Evolutionary conservation across 1,140 invertebrate genomes (phyloP), one percentile per base, ranked within the genome.

Genomic region (Drosophila sproati): DNA sequence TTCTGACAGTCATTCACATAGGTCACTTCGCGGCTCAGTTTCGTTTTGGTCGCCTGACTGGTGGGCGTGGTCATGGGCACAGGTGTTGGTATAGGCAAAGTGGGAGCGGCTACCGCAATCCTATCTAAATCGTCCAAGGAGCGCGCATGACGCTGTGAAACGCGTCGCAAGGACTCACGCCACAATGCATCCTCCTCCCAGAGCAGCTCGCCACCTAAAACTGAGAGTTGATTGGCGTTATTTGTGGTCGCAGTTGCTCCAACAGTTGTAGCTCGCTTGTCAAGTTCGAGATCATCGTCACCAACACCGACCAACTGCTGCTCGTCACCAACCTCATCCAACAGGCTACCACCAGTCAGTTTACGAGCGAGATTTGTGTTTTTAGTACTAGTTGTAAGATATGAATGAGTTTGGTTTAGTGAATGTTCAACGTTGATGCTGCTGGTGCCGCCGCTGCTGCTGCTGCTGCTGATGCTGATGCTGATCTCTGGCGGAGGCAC

Each of bases 131-230:
- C 96, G 80, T 97, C 96, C 88, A 97, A 93, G 0, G 96, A 97
- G 51, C 96, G 94, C 0, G 96, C 96, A 90, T 97, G 96, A 56
- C 96, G 93, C 72, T 97, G 94, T 71, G 96, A 97, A 1, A 96
- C 96, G 69, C 95, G 94, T 39, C 96, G 94, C 12, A 97, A 93
- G 80, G 95, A 96, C 82, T 97, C 96, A 57, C 96, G 93, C 96
- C 96, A 97, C 1, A 97, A 93, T 4, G 94, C 92, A 91, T 97
- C 96, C 92, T 97, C 96, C 89, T 97, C 96, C 96, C 96, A 97
- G 31, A 96, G 94, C 92, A 96, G 95, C 73, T 96, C 95, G 32
- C 94, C 95, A 90, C 88, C 91, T 92, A 82, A 12, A 91, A 91
- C 81, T 91, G 87, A 83, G 66, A 88, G 70, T 82, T 88, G 76